Base-by-base conservation (phyloP, 2,797 vertebrate species). In the Toxotes lorentzi region DNA sequence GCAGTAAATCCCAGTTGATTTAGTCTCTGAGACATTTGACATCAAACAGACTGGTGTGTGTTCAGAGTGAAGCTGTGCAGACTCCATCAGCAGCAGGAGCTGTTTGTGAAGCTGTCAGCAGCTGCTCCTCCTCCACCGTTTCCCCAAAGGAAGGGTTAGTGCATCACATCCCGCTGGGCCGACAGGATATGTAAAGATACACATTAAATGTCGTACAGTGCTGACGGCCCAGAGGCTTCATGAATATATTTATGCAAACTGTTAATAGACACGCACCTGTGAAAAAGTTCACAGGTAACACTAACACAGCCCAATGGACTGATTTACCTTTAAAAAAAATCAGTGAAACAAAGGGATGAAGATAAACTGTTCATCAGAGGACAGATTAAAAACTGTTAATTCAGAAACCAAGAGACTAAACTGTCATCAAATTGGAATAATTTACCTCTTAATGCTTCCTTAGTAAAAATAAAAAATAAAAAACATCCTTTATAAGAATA, bases 31-130 rank as follows among this genome's bases (percentile, higher is more conserved):
- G 58, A 17, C 41, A 43, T 43, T 17, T 17, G 17, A 47, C 43
- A 7, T 50, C 51, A 56, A 54, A 48, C 14, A n/a, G 41, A 62
- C 62, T 17, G 0, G 11, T 45, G 30, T 30, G 51, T 41, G 58
- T 30, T 30, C 27, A 30, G 3, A 30, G 27, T 54, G 35, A 23
- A 40, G 35, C 45, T 47, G 35, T 30, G 27, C 27, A 30, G 27
- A 30, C 3, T 57, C 30, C 54, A 9, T 38, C 24, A 38, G 57
- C 79, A 76, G 82, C 69, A 23, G 74, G 62, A 41, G 67, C 38
- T 78, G 81, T 83, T 83, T 71, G 57, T 81, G 66, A 59, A 74
- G 70, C 65, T 68, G 74, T 68, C 67, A 34, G 71, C 62, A 60
- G 63, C 54, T 41, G 64, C 51, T 58, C 54, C 12, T 75, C 72